phyloP scores from a whole-genome alignment of 2,113 vertebrate genomes.

The Ailuropoda melanoleuca region DNA sequence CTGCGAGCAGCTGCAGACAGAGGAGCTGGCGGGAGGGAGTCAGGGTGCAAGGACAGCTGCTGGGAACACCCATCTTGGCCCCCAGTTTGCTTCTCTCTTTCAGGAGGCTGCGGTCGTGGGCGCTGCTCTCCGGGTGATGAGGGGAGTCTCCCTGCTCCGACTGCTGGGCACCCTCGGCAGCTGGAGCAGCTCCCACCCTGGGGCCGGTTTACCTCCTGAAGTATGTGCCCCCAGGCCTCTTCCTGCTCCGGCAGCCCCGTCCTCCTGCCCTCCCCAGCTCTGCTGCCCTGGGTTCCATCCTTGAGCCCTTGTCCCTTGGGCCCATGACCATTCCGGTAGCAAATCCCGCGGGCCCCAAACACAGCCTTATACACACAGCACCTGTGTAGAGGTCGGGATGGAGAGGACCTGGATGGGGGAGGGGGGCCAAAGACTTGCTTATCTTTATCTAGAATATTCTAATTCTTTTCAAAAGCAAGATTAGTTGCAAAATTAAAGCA shows the following conservation, averaged over 20 bases:
- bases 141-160: neutral
- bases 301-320: neutral
- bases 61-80: accelerated
- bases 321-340: neutral
- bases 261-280: neutral
- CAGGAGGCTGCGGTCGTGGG: accelerated
- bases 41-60: neutral
- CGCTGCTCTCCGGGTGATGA: neutral
- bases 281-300: neutral
- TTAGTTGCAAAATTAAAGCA: neutral
- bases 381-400: accelerated
- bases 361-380: accelerated
- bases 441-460: neutral
- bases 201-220: accelerated
- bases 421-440: neutral
- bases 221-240: too few relatives aligned
- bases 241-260: neutral
- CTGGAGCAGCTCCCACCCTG: neutral
- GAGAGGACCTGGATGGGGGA: neutral
- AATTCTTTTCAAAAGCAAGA: neutral
- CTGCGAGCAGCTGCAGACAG: neutral
- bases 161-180: accelerated
- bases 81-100: accelerated
- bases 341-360: neutral
- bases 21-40: neutral